These are phyloP conservation scores for Nannoperca obscura DNA, from an alignment of 2,797 vertebrate species.

Conservation along the genomic window DNA sequence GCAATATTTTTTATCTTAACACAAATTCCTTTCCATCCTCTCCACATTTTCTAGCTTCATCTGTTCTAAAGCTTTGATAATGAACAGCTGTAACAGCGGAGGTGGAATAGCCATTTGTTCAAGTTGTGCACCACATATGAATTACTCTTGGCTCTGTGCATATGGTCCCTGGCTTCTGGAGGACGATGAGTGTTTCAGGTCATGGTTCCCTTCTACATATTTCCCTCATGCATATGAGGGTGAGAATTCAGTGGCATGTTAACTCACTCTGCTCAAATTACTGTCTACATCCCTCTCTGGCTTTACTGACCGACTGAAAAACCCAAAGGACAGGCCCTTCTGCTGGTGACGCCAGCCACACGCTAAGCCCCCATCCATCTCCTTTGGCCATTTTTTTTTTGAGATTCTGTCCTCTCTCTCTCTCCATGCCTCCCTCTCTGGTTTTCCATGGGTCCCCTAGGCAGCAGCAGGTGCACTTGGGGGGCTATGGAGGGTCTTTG, in stretches of 20 bases:
- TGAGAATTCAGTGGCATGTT: conserved; percentile 26
- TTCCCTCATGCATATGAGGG: conserved; percentile 30
- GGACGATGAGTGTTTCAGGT: conserved; percentile 26
- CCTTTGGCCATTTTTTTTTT: conserved; percentile 46
- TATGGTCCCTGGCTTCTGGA: conserved; percentile 14
- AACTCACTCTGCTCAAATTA: conserved; percentile 37
- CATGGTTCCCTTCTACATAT: conserved; percentile 26
- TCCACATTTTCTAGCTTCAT: conserved; percentile 27
- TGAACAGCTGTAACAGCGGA: neutral
- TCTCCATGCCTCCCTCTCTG: conserved; percentile 57
- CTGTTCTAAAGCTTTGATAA: conserved; percentile 6
- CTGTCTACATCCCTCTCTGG: conserved; percentile 31
- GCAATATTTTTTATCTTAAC: conserved; percentile 36
- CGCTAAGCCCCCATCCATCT: conserved; percentile 51
- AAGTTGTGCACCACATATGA: conserved; percentile 6
- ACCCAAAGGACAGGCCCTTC: conserved; percentile 55
- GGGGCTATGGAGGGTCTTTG: conserved; percentile 62
- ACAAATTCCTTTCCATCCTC: conserved; percentile 23
- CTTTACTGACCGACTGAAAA: conserved; percentile 46
- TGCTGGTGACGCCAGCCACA: conserved; percentile 44
- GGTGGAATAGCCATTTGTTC: conserved; percentile 11
- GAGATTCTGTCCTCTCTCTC: conserved; percentile 47
- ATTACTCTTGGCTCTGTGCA: conserved; percentile 19
- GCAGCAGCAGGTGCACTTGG: conserved; percentile 78
- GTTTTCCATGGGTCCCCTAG: conserved; percentile 59